Conservation (phyloP, 2,113 vertebrate genomes). For the Erpornis zantholeuca region DNA sequence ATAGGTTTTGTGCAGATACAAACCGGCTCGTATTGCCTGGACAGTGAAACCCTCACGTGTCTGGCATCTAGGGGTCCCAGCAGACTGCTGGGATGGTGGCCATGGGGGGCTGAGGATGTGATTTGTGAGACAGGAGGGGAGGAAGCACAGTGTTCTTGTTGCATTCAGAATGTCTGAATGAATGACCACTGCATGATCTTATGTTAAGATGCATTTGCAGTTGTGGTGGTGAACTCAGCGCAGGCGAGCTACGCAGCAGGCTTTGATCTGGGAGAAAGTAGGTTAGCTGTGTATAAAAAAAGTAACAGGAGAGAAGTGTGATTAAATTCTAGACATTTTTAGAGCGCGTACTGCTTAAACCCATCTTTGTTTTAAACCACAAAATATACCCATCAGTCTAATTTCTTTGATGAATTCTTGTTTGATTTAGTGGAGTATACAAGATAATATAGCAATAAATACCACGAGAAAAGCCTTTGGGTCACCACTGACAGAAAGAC, state of each 20-base stretch:
- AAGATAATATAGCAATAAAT: neutral
- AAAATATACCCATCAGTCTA: neutral
- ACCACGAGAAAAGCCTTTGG: neutral
- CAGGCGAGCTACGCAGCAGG: neutral
- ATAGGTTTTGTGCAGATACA: neutral
- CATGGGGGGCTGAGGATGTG: neutral
- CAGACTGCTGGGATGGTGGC: neutral
- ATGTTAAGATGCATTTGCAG: neutral
- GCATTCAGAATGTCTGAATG: neutral
- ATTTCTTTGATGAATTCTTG: neutral
- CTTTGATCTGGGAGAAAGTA: slow-evolving; percentile 9
- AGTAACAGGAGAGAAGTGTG: neutral
- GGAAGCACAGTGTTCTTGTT: neutral
- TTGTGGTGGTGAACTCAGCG: neutral
- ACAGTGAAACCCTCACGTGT: neutral
- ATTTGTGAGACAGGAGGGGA: neutral
- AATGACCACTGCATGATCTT: neutral
- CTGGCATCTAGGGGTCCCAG: neutral
- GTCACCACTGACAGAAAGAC: neutral
- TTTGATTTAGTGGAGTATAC: neutral
- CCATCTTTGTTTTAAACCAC: neutral
- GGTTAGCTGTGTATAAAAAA: neutral
- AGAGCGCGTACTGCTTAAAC: neutral
- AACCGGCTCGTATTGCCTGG: fast-evolving
- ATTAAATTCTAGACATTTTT: neutral